A percentile compares a stretch with the other conserved stretches of the same genome.
phyloP scores from a whole-genome alignment of 2,113 vertebrate species.

The Ahaetulla prasina region DNA sequence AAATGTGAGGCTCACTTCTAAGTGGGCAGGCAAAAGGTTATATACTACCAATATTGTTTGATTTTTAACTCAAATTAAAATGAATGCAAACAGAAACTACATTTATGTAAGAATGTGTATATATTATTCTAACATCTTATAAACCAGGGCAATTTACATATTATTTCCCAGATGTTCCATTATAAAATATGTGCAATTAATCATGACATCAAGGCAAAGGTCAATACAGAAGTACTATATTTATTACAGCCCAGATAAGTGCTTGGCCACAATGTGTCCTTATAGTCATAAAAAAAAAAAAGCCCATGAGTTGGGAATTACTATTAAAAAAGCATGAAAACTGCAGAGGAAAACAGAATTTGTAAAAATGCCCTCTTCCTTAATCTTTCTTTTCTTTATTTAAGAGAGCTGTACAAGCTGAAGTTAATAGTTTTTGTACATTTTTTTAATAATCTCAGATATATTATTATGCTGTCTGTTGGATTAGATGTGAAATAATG shows the following conservation, averaged over 20 bases:
- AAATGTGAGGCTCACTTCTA: background rate
- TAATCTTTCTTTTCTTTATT: background rate
- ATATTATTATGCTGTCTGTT: background rate
- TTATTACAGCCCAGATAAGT: background rate
- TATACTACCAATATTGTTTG: background rate
- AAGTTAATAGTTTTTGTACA: background rate
- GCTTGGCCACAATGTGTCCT: background rate
- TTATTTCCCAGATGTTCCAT: background rate
- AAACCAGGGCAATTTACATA: background rate
- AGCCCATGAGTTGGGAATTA: background rate
- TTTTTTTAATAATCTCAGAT: background rate
- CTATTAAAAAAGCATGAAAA: background rate
- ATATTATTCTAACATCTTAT: background rate
- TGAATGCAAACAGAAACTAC: background rate
- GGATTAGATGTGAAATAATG: background rate
- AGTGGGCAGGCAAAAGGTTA: background rate
- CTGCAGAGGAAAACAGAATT: background rate
- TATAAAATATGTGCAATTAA: background rate
- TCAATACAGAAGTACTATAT: background rate
- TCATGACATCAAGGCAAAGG: background rate
- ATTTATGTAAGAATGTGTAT: background rate
- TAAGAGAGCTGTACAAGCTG: background rate
- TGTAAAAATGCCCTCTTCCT: background rate
- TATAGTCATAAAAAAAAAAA: background rate
- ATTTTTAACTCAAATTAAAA: background rate